phyloP scores from a whole-genome alignment of 92 coral and sea anemone species.

The Paragorgia papillata region DNA sequence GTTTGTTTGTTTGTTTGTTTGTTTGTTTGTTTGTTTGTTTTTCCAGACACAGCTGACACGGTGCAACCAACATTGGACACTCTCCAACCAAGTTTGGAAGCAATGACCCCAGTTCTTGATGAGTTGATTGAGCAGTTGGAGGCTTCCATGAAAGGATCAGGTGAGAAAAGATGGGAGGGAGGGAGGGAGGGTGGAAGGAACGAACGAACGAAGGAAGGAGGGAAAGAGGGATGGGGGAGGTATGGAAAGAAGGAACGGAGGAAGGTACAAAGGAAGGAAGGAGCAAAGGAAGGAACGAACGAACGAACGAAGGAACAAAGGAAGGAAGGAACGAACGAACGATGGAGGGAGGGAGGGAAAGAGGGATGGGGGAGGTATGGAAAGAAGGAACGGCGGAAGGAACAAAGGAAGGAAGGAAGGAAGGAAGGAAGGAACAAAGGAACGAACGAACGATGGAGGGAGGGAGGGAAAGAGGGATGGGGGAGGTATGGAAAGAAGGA shows the following conservation, averaged over 20 bases:
- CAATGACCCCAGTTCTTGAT: constrained; percentile 87
- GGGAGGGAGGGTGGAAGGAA: not conserved
- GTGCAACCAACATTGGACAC: constrained; percentile 58
- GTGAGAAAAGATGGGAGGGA: not conserved
- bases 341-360: not conserved
- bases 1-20: too few relatives aligned
- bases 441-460: not conserved
- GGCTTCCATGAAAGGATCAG: constrained; percentile 54
- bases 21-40: not conserved
- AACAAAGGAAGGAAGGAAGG: not conserved
- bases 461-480: not conserved
- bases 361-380: not conserved
- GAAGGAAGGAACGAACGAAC: not conserved
- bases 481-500: not conserved
- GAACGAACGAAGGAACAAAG: not conserved
- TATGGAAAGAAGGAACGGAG: not conserved
- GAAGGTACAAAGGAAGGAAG: not conserved
- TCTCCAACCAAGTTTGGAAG: constrained; percentile 83
- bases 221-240: not conserved
- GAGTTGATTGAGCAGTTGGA: constrained; percentile 90
- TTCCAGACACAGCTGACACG: constrained; percentile 65
- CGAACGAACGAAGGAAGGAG: not conserved
- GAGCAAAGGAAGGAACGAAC: not conserved
- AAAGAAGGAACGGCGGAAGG: not conserved
- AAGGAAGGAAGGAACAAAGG: not conserved